Evolutionary conservation across 2,113 vertebrate genomes (phyloP).

Genomic region (Cottus gobio): DNA sequence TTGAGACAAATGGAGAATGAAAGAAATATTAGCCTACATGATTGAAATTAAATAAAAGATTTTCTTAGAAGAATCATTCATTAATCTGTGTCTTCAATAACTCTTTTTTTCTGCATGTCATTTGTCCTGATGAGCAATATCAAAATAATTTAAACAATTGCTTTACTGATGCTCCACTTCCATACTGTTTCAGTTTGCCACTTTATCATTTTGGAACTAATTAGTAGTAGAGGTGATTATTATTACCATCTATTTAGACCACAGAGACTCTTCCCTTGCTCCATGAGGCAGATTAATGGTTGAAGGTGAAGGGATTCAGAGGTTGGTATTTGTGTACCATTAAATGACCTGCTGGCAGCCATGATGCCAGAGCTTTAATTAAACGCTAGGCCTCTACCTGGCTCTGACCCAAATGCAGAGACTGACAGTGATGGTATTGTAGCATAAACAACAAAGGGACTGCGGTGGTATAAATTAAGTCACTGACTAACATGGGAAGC

Average conservation of each 20-base stretch:
- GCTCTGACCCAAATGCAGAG: not conserved
- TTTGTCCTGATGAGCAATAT: not conserved
- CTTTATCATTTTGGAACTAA: not conserved
- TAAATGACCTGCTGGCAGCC: not conserved
- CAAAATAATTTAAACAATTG: not conserved
- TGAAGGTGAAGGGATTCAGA: not conserved
- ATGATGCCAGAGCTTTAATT: not conserved
- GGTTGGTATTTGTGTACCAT: not conserved
- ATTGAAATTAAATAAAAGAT: constrained; percentile 70
- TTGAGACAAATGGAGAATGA: constrained; percentile 39
- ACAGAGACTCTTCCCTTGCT: not conserved
- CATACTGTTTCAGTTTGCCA: not conserved
- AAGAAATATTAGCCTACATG: constrained; percentile 62
- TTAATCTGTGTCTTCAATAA: constrained; percentile 16
- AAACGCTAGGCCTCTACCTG: not conserved
- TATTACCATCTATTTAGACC: not conserved
- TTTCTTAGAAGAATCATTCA: constrained; percentile 58
- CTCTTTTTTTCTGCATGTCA: constrained; percentile 2
- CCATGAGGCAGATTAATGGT: not conserved
- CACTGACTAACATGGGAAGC: not conserved
- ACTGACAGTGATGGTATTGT: not conserved
- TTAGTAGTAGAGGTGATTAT: not conserved
- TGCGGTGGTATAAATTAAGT: not conserved
- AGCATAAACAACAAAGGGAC: not conserved
- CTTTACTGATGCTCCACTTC: not conserved